Base-by-base conservation (phyloP, 2,113 vertebrate species). In the Aviceda subcristata region DNA sequence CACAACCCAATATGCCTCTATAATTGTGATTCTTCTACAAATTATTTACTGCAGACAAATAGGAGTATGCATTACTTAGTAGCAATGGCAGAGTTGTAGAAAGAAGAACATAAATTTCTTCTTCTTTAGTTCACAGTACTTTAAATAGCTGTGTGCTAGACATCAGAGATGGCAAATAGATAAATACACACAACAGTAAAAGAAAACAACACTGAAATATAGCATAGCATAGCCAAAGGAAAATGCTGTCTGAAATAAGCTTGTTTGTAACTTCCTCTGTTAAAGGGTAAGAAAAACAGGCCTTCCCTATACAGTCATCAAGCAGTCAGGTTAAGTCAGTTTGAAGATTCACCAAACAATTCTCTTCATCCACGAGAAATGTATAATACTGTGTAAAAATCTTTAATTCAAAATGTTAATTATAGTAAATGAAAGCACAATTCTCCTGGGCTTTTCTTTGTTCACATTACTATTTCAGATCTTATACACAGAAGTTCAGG, bases 101-200 rank as follows among this genome's bases (percentile, higher is more conserved):
- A 92, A 93, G 92, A 96, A 90, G 43, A 91, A 85, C 19, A 92
- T 88, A 92, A 86, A 94, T 86, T 76, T 16, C 94, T 92, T 86
- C 60, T 92, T 90, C 88, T 94, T 87, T 80, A 89, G 64, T 92
- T 97, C 83, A 64, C 72, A 92, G 72, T 80, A 82, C 43, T 97
- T 97, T 85, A 86, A 92, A 96, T 73, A 96, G 73, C 63, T 96
- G 77, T 91, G 69, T 66, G 43, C 71, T 89, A 91, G 90, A 88
- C 90, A 84, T 74, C 88, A 89, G 90, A 95, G 77, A 93, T 88
- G 75, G 84, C 73, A 94, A 95, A 96, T 74, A 96, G 76, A 82
- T 86, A 95, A 94, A 71, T 93, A 97, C 96, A 90, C 81, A 86
- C 90, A 91, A 66, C 22, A 57, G 50, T 77, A 69, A 74, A 92